Base-by-base conservation (phyloP, 2,797 vertebrate species). In the Staurois parvus region DNA sequence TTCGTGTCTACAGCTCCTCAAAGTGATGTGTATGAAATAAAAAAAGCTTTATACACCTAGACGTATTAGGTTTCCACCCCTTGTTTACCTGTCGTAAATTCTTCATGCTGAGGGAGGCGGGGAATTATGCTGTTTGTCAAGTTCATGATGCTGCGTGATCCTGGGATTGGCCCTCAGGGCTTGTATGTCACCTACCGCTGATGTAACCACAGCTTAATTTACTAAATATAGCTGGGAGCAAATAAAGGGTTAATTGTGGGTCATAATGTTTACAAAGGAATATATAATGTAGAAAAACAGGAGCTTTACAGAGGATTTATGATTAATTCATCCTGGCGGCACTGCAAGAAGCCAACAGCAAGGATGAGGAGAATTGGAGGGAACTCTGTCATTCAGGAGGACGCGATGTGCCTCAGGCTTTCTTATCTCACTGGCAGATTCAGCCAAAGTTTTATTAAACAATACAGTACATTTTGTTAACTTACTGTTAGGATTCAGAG, bases 91-190 rank as follows among this genome's bases (percentile, higher is more conserved):
- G 72, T 76, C 72, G 67, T 56, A 19, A n/a, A 28, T 75, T 17
- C 59, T 21, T 42, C 52, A 17, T 67, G 68, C 68, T 9, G 64
- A 40, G 59, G 59, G 34, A 70, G 79, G 66, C 37, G 79, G 67
- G 21, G 72, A 86, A 24, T n/a, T 62, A 82, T 82, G 84, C n/a
- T 1, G 79, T 62, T 52, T 81, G 84, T 34, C 79, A 77, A 42
- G 84, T 86, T 76, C n/a, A 1, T 17, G 32, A 11, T 59, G 17
- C 21, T 45, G 48, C 77, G 68, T 4, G 32, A 52, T 64, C 13
- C 29, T 74, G 56, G 83, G 52, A 79, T 30, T 69, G 42, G 76
- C 52, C 76, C 76, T 79, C 32, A 7, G 68, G 76, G 42, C n/a
- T 11, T 19, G 28, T 24, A 45, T 66, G 69, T 73, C 76, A 73